Evolutionary conservation across 2,888 invertebrate genomes (phyloP), one percentile per base, ranked within the genome.

Genomic region (Ornithoptera alexandrae): DNA sequence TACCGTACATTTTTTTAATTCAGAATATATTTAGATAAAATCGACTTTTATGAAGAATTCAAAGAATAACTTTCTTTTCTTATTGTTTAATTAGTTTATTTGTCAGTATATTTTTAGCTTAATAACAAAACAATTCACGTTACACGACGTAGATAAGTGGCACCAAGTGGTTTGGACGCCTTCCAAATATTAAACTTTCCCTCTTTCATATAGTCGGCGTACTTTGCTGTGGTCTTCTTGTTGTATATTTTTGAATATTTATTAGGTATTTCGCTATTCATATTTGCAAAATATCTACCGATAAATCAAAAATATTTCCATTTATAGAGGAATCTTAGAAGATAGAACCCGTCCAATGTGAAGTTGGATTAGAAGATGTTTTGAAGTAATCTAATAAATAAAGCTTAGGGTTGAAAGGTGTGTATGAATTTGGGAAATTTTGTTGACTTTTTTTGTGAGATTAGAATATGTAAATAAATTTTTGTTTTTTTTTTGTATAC

Each of bases 111-210:
- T 58, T 62, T 59, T 63, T 62, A 20, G 46, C 50, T 68, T 68
- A 62, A 64, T 64, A 64, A 64, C 60, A 69, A 69, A 62, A 62
- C 61, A 62, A 69, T 62, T 70, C 66, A 56, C 59, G 62, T 70
- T 62, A 63, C 36, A 65, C 61, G 66, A 66, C 66, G 66, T 70
- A 46, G 69, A 69, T 65, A 69, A 69, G 69, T 65, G 69, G 69
- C 69, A 56, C 58, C 65, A 50, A 70, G 62, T 50, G 63, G 66
- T 59, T 70, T 70, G 70, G 70, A 66, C 17, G 36, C 39, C 58
- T 53, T 70, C 70, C 70, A 70, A 70, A 67, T 70, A 53, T 62
- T 66, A 62, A 70, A 70, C 70, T 70, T 70, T 70, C 66, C 24
- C 70, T 63, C 70, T 63, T 63, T 60, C 62, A 63, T 70, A 62